Evolutionary conservation across 2,113 vertebrate genomes (phyloP).

Genomic region (Hippolais icterina): DNA sequence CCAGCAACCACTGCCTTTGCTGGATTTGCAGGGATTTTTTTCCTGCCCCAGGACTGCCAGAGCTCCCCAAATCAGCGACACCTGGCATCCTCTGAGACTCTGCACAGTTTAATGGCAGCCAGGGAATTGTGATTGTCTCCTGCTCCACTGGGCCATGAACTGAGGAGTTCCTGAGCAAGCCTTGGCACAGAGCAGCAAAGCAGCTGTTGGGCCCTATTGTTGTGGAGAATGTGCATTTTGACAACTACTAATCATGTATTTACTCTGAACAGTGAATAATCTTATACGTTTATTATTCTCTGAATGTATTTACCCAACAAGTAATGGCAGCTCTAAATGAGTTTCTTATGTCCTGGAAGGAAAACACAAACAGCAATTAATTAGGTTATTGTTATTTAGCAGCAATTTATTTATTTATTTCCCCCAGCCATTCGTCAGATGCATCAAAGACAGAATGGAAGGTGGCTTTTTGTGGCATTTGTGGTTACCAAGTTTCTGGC

Average conservation of each 20-base stretch:
- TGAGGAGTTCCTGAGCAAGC: conserved; percentile 6
- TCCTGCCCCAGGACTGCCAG: neutral
- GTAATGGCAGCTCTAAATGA: conserved; percentile 31
- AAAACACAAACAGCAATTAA: conserved; percentile 34
- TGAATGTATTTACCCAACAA: conserved; percentile 37
- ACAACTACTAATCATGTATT: conserved; percentile 62
- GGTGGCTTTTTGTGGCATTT: neutral
- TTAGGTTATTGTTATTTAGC: neutral
- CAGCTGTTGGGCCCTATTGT: conserved; percentile 54
- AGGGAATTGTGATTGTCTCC: conserved; percentile 26
- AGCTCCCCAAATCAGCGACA: neutral
- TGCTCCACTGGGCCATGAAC: conserved; percentile 35
- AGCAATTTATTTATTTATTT: conserved; percentile 8
- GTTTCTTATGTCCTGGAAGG: neutral
- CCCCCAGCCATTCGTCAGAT: neutral
- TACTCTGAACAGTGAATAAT: conserved; percentile 41
- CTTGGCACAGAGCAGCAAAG: conserved; percentile 30
- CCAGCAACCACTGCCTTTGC: rapidly evolving
- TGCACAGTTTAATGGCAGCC: neutral
- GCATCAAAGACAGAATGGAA: neutral
- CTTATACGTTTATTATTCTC: conserved; percentile 25
- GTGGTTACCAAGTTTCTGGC: neutral
- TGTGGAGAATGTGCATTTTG: neutral
- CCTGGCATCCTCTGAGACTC: neutral
- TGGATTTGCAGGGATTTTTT: neutral